Conservation (phyloP, 2,888 invertebrate species). For the Maniola hyperantus region DNA sequence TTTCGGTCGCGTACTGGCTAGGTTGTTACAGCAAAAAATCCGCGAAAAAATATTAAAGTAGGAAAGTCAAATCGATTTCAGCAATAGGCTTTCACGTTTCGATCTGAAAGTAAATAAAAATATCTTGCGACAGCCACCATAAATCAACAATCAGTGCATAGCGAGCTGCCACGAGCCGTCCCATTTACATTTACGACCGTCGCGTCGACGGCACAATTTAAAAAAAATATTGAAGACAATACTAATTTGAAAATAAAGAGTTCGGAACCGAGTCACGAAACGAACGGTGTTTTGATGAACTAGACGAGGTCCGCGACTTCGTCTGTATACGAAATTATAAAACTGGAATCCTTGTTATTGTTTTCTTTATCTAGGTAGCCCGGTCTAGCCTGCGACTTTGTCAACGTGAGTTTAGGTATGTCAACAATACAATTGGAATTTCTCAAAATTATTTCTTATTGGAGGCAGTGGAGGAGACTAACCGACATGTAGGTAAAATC, state of each 20-base stretch:
- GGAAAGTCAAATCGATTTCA: slow-evolving; percentile 13
- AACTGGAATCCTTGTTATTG: background rate
- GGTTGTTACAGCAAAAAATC: background rate
- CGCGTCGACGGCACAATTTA: slow-evolving; percentile 39
- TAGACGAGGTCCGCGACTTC: background rate
- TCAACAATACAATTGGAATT: no score
- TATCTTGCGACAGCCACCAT: slow-evolving; percentile 41
- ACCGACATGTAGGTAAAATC: no score
- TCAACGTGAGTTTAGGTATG: no score
- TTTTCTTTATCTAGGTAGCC: no score
- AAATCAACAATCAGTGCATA: slow-evolving; percentile 56
- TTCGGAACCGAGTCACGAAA: slow-evolving; percentile 69
- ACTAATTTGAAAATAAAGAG: slow-evolving; percentile 58
- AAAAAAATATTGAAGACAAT: slow-evolving; percentile 49
- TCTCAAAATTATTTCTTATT: no score
- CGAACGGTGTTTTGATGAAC: slow-evolving; percentile 61
- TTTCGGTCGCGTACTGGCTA: no score
- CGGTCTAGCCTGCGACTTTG: no score
- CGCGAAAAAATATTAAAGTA: background rate
- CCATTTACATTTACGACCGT: slow-evolving; percentile 54
- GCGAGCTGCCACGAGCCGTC: slow-evolving; percentile 44
- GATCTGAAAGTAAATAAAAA: slow-evolving; percentile 25
- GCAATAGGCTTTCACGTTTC: slow-evolving; percentile 15
- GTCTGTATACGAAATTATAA: slow-evolving; percentile 41
- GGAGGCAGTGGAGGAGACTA: no score